A percentile compares a stretch with the other conserved stretches of the same genome.
Conservation (phyloP, 2,797 vertebrate genomes). For the Prunella strophiata region DNA sequence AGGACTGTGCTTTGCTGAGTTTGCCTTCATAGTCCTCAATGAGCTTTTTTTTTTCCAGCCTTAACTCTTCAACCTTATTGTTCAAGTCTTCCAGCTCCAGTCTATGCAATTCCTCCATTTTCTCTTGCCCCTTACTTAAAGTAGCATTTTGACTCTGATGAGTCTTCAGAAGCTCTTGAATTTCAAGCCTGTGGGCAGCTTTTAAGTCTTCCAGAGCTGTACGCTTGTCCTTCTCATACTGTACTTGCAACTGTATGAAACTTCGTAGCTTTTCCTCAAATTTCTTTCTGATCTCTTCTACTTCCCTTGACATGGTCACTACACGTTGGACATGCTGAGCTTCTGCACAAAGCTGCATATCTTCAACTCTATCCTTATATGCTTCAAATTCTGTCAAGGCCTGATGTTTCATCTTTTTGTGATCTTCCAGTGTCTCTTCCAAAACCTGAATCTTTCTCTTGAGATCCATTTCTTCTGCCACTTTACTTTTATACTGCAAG, state of each 20-base stretch:
- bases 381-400: slow-evolving; percentile 95
- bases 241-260: slow-evolving; percentile 89
- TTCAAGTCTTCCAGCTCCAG: slow-evolving; percentile 88
- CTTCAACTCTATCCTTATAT: slow-evolving; percentile 94
- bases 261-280: slow-evolving; percentile 92
- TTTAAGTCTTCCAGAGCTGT: slow-evolving; percentile 89
- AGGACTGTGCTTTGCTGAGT: slow-evolving; percentile 93
- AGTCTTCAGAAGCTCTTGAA: slow-evolving; percentile 91
- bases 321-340: slow-evolving; percentile 95
- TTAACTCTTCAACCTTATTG: slow-evolving; percentile 88
- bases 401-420: slow-evolving; percentile 94
- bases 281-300: slow-evolving; percentile 95
- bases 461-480: slow-evolving; percentile 94
- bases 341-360: slow-evolving; percentile 95
- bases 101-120: slow-evolving; percentile 87
- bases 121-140: slow-evolving; percentile 92
- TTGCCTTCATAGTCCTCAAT: slow-evolving; percentile 96
- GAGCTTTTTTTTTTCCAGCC: slow-evolving; percentile 90
- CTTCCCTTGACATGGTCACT: slow-evolving; percentile 95
- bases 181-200: slow-evolving; percentile 87
- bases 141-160: slow-evolving; percentile 91
- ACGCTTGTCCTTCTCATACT: slow-evolving; percentile 94
- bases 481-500: slow-evolving; percentile 91
- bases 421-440: slow-evolving; percentile 95
- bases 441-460: slow-evolving; percentile 92